These are phyloP conservation scores for Oplegnathus fasciatus DNA, from an alignment of 2,113 vertebrate genomes.

Conservation along the genomic window DNA sequence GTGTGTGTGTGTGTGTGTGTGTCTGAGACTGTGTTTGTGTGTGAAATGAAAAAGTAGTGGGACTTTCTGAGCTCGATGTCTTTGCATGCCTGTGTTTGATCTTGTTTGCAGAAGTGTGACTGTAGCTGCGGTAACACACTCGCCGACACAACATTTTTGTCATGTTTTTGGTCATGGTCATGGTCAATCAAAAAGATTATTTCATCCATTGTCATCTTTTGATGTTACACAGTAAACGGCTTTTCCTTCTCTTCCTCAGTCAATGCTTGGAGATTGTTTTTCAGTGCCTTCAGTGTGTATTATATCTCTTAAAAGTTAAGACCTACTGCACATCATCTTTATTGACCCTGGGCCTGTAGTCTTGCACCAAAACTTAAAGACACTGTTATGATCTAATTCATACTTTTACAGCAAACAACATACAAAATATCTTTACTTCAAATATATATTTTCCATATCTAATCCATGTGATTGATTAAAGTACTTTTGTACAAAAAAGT, in stretches of 20 bases:
- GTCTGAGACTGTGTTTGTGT: too few relatives aligned
- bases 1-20: not conserved
- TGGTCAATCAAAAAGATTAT: slow-evolving; percentile 16
- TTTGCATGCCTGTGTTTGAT: slow-evolving; percentile 30
- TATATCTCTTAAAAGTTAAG: not conserved
- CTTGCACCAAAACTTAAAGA: too few relatives aligned
- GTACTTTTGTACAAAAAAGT: not conserved
- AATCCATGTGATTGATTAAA: not conserved
- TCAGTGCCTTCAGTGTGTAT: not conserved
- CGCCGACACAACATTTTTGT: not conserved
- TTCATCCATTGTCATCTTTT: slow-evolving; percentile 19
- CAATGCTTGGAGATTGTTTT: not conserved
- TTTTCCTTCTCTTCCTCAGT: not conserved
- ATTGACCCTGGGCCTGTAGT: not conserved
- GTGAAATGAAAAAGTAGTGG: not conserved
- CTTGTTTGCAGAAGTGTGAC: slow-evolving; percentile 7
- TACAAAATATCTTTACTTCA: not conserved
- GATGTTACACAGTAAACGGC: slow-evolving; percentile 8
- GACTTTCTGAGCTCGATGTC: not conserved
- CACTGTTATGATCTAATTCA: not conserved
- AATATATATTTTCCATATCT: not conserved
- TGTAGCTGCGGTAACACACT: slow-evolving; percentile 15
- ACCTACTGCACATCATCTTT: not conserved
- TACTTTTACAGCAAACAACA: not conserved
- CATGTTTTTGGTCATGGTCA: slow-evolving; percentile 29